Percentiles rank a stretch among this genome's conserved stretches.
phyloP scores from a whole-genome alignment of 2,797 vertebrate genomes.

The Brachyrhaphis roseni region DNA sequence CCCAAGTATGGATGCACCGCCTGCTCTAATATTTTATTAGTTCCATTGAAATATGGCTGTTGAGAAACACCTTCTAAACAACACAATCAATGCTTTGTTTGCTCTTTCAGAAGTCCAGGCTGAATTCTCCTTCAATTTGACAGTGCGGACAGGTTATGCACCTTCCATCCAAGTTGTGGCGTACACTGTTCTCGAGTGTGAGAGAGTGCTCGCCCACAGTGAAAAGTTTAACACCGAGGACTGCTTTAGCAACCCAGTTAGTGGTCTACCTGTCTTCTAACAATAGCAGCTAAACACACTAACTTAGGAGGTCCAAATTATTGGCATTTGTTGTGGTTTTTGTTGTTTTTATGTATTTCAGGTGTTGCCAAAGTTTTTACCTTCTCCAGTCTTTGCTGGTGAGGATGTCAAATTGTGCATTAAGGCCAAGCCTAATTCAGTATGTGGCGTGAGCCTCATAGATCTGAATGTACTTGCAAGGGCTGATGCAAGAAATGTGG shows the following conservation, averaged over 20 bases:
- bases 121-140: conserved; percentile 58
- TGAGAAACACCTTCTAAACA: not conserved
- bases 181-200: conserved; percentile 70
- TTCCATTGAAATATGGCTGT: not conserved
- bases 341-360: conserved; percentile 1
- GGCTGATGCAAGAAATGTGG: conserved; percentile 77
- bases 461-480: conserved; percentile 86
- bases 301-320: not conserved
- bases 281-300: not conserved
- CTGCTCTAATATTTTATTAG: not conserved
- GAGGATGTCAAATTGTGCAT: conserved; percentile 74
- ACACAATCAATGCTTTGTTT: not conserved
- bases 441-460: conserved; percentile 85
- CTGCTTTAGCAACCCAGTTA: conserved; percentile 75
- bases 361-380: conserved; percentile 82
- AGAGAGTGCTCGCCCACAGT: conserved; percentile 61
- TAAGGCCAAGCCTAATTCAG: conserved; percentile 73
- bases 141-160: conserved; percentile 57
- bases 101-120: conserved; percentile 60
- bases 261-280: not conserved
- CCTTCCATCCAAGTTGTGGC: conserved; percentile 70
- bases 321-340: not conserved
- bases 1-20: not conserved
- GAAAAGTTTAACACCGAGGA: conserved; percentile 65
- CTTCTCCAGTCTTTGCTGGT: conserved; percentile 75